Conservation (phyloP, 2,888 invertebrate species). For the Amaurobius ferox region DNA sequence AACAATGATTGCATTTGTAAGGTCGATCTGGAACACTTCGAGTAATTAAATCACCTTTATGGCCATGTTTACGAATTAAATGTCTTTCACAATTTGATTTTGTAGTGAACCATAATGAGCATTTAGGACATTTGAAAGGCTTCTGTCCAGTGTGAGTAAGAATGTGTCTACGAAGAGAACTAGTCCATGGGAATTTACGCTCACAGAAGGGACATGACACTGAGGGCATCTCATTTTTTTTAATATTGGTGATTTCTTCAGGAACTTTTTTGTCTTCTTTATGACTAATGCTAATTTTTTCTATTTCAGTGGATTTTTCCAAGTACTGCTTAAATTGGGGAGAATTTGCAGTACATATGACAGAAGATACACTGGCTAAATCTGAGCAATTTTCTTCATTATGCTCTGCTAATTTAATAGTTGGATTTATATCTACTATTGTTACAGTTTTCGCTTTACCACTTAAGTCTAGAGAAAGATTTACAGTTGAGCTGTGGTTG, state of each 20-base stretch:
- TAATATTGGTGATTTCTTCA: constrained; percentile 79
- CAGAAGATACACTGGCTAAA: constrained; percentile 86
- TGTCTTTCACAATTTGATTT: constrained; percentile 98
- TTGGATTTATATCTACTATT: constrained; percentile 34
- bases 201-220: constrained; percentile 85
- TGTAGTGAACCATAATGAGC: constrained; percentile 94
- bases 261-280: constrained; percentile 49
- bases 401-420: constrained; percentile 40
- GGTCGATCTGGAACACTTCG: constrained; percentile 86
- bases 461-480: constrained; percentile 56
- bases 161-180: constrained; percentile 94
- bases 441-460: constrained; percentile 75
- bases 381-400: constrained; percentile 80
- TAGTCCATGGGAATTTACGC: constrained; percentile 97
- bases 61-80: constrained; percentile 87
- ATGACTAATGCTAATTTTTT: constrained; percentile 53
- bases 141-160: constrained; percentile 96
- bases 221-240: constrained; percentile 78
- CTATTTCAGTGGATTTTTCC: constrained; percentile 57
- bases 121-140: constrained; percentile 95
- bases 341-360: constrained; percentile 85
- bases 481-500: constrained; percentile 17
- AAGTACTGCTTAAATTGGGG: constrained; percentile 76
- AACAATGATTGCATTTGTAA: constrained; percentile 88
- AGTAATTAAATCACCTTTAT: constrained; percentile 75